Base-by-base conservation (phyloP, 1,140 invertebrate genomes). In the Hetaerina americana region DNA sequence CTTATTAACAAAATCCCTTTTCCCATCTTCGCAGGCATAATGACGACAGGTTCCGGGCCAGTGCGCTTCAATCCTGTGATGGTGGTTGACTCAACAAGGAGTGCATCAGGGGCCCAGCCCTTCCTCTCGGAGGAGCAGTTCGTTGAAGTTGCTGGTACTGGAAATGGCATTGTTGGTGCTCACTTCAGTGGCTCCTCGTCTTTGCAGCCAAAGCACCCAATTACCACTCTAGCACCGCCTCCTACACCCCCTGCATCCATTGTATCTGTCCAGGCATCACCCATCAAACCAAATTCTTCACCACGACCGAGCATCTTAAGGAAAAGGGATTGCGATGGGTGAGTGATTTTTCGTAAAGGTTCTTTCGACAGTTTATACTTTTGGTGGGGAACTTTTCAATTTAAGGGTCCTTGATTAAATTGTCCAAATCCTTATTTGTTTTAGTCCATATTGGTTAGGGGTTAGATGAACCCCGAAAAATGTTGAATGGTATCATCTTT, bases 301-400 rank as follows among this genome's bases (percentile, higher is more conserved):
- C 88, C 88, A 5, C 78, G 88, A 76, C 88, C 88, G 57, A 88
- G 86, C 76, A 89, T 90, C 77, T 78, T 89, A 26, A 80, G 88
- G 71, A 89, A 89, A 78, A 79, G 88, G 70, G 87, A 88, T 75
- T 82, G 84, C 75, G 87, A 88, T 72, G 81, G 80, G 84, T 84
- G 75, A 79, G 78, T 12, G 15, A 18, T 57, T 57, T n/a, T 12
- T 57, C 40, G 15, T n/a, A n/a, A n/a, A n/a, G n/a, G n/a, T n/a
- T n/a, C n/a, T n/a, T n/a, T n/a, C n/a, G n/a, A n/a, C n/a, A n/a
- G n/a, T n/a, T n/a, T n/a, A n/a, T n/a, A n/a, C n/a, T n/a, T n/a
- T n/a, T n/a, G n/a, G n/a, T n/a, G n/a, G n/a, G n/a, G n/a, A n/a
- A n/a, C n/a, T n/a, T n/a, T n/a, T n/a, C n/a, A n/a, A n/a, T n/a